Percentiles rank a stretch among this genome's conserved stretches.
Evolutionary conservation across 2,888 invertebrate species (phyloP).

Genomic region (Homarus gammarus): DNA sequence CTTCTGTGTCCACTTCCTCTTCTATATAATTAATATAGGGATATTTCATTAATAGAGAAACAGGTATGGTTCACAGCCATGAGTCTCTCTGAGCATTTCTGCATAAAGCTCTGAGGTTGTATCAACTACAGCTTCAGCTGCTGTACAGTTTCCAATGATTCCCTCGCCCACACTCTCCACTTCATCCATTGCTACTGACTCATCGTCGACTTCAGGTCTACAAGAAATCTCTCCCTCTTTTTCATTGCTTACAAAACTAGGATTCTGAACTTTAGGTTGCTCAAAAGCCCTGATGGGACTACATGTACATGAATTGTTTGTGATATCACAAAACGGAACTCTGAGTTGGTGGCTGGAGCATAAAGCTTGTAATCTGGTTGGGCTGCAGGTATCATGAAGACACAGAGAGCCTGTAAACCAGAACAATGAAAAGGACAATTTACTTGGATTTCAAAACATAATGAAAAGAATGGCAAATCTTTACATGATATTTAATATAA

Average conservation of each 20-base stretch:
- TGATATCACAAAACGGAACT: conserved; percentile 53
- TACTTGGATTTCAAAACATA: neutral
- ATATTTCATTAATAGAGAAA: conserved; percentile 15
- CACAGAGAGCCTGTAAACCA: conserved; percentile 47
- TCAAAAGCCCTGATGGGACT: neutral
- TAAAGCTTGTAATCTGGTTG: conserved; percentile 25
- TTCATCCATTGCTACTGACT: conserved; percentile 14
- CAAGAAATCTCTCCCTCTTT: conserved; percentile 10
- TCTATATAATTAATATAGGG: conserved; percentile 13
- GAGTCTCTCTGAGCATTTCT: conserved; percentile 62
- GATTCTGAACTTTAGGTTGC: conserved; percentile 16
- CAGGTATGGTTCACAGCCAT: conserved; percentile 60
- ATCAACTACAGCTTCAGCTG: neutral
- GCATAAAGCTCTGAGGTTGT: conserved; percentile 25
- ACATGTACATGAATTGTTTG: conserved; percentile 29
- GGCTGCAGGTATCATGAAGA: conserved; percentile 6
- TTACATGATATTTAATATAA: neutral
- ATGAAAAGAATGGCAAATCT: neutral
- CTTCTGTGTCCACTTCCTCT: conserved; percentile 26
- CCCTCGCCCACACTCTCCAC: neutral
- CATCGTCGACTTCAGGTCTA: neutral
- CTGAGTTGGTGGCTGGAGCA: conserved; percentile 32
- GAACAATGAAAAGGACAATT: conserved; percentile 28
- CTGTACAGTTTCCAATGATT: neutral
- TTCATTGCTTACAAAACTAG: neutral